Conservation (phyloP, 2,888 invertebrate species). For the Heliothis peltigera region DNA sequence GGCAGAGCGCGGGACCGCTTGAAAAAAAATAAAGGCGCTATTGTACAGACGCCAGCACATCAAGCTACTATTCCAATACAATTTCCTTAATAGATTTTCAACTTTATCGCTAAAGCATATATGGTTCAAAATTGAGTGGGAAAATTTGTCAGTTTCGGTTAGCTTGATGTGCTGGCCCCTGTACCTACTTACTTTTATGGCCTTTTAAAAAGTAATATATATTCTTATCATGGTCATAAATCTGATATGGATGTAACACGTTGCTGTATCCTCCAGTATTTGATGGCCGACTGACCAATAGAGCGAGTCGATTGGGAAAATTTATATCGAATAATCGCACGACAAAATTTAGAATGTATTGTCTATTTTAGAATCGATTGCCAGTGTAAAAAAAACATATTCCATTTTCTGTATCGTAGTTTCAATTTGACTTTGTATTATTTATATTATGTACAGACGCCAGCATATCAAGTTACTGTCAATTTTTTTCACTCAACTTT, state of each 20-base stretch:
- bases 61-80: too few species aligned
- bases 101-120: too few species aligned
- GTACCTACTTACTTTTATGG: constrained; percentile 4
- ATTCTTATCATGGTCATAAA: constrained; percentile 16
- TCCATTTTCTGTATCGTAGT: too few species aligned
- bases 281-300: constrained; percentile 28
- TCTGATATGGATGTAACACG: background rate
- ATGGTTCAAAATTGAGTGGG: too few species aligned
- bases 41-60: too few species aligned
- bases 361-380: background rate
- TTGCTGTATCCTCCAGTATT: background rate
- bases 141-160: too few species aligned
- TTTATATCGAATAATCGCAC: constrained; percentile 27
- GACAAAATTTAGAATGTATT: background rate
- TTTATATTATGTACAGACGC: too few species aligned
- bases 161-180: too few species aligned
- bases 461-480: too few species aligned
- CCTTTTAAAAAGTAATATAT: constrained; percentile 22
- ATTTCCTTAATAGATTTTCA: too few species aligned
- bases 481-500: too few species aligned
- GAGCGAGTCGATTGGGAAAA: background rate
- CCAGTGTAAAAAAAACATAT: background rate
- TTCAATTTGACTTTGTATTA: too few species aligned
- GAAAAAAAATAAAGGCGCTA: background rate
- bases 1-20: background rate